These are phyloP conservation scores for Habropoda laboriosa DNA, from an alignment of 1,140 invertebrate species.

Conservation along the genomic window DNA sequence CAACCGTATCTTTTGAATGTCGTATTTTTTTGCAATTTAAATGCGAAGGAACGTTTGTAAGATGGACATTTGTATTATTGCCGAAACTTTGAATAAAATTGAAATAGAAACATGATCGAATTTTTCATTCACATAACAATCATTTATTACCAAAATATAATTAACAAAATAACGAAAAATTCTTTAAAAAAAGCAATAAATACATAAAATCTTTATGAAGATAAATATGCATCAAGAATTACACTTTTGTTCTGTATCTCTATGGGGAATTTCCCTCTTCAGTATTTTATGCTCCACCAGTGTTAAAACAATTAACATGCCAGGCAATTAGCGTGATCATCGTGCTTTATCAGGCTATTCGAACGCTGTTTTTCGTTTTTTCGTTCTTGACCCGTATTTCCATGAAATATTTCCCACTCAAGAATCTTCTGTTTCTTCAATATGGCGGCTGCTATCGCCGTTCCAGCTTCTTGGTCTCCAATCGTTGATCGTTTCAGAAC, in stretches of 20 bases:
- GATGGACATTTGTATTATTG: no score
- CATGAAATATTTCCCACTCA: not conserved
- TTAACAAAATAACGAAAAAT: no score
- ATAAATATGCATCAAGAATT: no score
- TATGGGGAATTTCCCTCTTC: not conserved
- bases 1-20: no score
- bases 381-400: not conserved
- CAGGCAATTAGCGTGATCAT: not conserved
- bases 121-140: no score
- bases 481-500: not conserved
- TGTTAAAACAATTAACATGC: constrained; percentile 15
- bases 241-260: no score
- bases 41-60: not conserved
- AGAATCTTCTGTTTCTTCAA: not conserved
- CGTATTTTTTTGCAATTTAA: not conserved
- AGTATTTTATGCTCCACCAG: not conserved
- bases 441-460: not conserved
- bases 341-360: not conserved
- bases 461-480: no score
- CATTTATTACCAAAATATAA: no score
- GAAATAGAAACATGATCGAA: no score
- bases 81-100: no score
- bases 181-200: no score
- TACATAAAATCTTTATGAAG: no score
- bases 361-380: not conserved